A percentile compares a stretch with the other conserved stretches of the same genome.
Evolutionary conservation across 2,888 invertebrate species (phyloP).

Genomic region (Phasia obesa): DNA sequence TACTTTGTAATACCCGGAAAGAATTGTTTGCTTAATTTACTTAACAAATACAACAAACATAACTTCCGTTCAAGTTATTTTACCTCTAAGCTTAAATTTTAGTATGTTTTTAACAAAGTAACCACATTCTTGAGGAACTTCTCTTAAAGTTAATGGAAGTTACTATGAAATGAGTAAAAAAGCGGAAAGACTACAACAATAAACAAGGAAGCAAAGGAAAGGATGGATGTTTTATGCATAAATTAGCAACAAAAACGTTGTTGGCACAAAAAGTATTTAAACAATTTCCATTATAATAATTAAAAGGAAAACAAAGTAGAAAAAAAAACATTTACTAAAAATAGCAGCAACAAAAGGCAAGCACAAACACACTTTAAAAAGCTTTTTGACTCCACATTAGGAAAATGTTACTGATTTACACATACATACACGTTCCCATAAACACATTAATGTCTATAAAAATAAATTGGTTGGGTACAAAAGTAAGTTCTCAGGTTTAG

Average conservation of each 20-base stretch:
- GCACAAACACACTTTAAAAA: not conserved
- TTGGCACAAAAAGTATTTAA: slow-evolving; percentile 48
- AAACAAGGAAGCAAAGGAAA: not conserved
- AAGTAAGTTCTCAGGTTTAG: too few relatives aligned
- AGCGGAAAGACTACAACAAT: not conserved
- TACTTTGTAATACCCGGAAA: too few relatives aligned
- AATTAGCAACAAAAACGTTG: slow-evolving; percentile 56
- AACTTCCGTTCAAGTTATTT: not conserved
- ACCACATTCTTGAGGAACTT: not conserved
- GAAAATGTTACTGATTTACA: not conserved
- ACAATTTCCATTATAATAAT: slow-evolving; percentile 52
- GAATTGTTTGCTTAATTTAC: too few relatives aligned
- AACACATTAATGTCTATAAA: too few relatives aligned
- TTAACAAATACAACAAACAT: too few relatives aligned
- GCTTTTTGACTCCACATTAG: slow-evolving; percentile 1
- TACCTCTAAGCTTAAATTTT: not conserved
- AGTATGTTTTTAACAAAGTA: slow-evolving; percentile 1
- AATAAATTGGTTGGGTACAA: too few relatives aligned
- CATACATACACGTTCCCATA: too few relatives aligned
- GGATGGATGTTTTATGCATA: slow-evolving; percentile 38
- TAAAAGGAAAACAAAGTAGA: slow-evolving; percentile 12
- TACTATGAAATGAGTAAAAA: too few relatives aligned
- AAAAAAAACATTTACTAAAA: slow-evolving; percentile 3
- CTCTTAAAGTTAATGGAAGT: not conserved
- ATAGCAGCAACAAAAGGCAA: not conserved